phyloP scores from a whole-genome alignment of 2,888 invertebrate species.

The Aporophyla lueneburgensis region DNA sequence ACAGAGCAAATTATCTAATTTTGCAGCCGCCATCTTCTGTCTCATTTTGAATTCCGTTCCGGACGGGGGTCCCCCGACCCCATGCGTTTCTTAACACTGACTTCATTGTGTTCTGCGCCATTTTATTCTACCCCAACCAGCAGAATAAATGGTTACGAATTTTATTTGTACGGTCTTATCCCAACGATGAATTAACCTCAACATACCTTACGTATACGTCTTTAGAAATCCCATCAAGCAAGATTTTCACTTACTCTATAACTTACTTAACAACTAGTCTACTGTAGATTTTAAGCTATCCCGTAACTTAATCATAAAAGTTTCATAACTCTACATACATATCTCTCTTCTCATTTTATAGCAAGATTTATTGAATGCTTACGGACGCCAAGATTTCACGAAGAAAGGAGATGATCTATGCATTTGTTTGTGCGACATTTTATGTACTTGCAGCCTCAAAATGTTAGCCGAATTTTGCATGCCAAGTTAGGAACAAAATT shows the following conservation, averaged over 20 bases:
- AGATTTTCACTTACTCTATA: neutral
- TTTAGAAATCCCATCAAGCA: neutral
- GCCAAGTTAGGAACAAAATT: neutral
- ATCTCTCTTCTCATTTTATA: constrained; percentile 17
- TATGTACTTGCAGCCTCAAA: neutral
- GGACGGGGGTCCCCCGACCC: no score
- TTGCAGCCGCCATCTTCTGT: no score
- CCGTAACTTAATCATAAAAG: constrained; percentile 25
- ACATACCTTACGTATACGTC: neutral
- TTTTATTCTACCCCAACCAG: neutral
- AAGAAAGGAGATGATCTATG: constrained; percentile 20
- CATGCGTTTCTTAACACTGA: neutral
- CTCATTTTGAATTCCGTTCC: no score
- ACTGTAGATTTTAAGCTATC: neutral
- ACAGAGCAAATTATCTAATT: no score
- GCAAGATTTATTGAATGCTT: constrained; percentile 35
- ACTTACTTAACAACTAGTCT: neutral
- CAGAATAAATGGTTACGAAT: neutral
- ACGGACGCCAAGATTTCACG: constrained; percentile 29
- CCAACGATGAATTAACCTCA: neutral
- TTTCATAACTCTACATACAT: constrained; percentile 15
- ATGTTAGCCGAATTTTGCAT: neutral
- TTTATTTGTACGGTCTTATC: neutral
- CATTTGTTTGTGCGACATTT: constrained; percentile 30
- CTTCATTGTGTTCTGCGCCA: neutral